phyloP scores from a whole-genome alignment of 2,113 vertebrate genomes.

The Caloenas nicobarica region DNA sequence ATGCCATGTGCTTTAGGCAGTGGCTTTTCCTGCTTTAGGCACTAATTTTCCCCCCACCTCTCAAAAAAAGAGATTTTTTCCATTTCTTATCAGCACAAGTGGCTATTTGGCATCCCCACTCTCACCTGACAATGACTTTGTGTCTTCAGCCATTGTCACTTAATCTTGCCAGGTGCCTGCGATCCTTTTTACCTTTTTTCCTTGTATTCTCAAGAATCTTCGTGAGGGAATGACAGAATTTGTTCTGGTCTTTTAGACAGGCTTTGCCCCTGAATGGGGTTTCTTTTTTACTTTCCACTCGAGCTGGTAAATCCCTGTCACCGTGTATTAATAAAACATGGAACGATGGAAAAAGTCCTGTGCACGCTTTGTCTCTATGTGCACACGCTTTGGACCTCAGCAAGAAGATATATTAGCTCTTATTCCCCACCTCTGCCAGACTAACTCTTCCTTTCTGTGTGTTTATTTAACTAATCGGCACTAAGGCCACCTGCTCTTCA shows the following conservation, averaged over 20 bases:
- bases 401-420: not conserved
- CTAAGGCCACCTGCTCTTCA: slow-evolving; percentile 28
- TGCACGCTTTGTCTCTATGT: not conserved
- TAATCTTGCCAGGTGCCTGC: not conserved
- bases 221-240: not conserved
- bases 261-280: not conserved
- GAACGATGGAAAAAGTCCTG: not conserved
- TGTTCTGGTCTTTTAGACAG: not conserved
- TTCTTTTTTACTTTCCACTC: not conserved
- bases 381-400: not conserved
- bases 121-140: not conserved
- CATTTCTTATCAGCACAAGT: not conserved
- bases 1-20: not conserved
- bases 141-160: fast-evolving
- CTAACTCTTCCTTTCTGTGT: not conserved
- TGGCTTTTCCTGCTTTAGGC: not conserved
- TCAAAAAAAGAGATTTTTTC: not conserved
- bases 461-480: slow-evolving; percentile 24
- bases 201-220: not conserved
- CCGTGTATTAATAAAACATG: not conserved
- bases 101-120: not conserved
- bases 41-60: not conserved
- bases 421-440: not conserved
- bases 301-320: not conserved
- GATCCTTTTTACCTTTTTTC: not conserved